Evolutionary conservation across 1,140 invertebrate genomes (phyloP), one percentile per base, ranked within the genome.

Genomic region (Gryllus bimaculatus): DNA sequence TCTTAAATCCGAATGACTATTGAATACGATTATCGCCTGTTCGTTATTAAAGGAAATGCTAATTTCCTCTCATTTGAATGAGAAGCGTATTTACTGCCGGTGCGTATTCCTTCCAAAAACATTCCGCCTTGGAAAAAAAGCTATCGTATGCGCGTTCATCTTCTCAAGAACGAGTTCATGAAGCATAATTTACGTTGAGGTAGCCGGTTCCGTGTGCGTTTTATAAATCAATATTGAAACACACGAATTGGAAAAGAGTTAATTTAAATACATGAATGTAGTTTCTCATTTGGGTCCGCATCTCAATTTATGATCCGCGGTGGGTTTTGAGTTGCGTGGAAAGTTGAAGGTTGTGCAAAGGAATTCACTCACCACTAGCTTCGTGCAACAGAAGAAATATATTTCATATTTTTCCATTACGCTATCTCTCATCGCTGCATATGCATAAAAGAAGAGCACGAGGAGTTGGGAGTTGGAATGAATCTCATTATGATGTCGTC

Each of bases 191-290:
- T 66, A 66, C 54, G 54, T 7, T 18, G 10, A 10, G 18, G 54
- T 66, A 66, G 54, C 54, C 10, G 54, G 10, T 66, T 66, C 18
- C 10, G 54, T 18, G 54, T 18, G 18, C 18, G 54, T 66, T 66
- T 66, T 18, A 66, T 66, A 66, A 66, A 66, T 66, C 54, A 66
- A 66, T 18, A 66, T 66, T 66, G 54, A 66, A 66, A 66, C 54
- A 66, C 54, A 66, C 54, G 54, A 66, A 66, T 66, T 2, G 54
- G 54, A 66, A 66, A 18, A 66, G 10, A 66, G 54, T 66, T 66
- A 66, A 66, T 66, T 66, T 66, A 66, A 66, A 66, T 66, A 66
- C 54, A 66, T 66, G 54, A 66, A 66, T 66, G 54, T 66, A 13
- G 18, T 66, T 66, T 66, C 18, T 66, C 54, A 66, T 66, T 66